phyloP scores from a whole-genome alignment of 2,888 invertebrate genomes.

The Iphiclides podalirius region DNA sequence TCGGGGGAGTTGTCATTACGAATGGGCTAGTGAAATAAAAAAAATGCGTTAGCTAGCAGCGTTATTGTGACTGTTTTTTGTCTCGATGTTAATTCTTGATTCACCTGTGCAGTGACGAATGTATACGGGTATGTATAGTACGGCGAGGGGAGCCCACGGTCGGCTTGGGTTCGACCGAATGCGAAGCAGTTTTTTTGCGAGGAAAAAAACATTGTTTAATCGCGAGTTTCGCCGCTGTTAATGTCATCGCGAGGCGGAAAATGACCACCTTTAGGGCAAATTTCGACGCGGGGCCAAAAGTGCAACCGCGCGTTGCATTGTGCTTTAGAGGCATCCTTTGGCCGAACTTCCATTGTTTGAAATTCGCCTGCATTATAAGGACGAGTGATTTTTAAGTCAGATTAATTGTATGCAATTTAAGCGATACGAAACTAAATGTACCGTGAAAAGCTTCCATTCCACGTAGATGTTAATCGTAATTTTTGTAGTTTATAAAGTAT shows the following conservation, averaged over 20 bases:
- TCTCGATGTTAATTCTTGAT: constrained; percentile 10
- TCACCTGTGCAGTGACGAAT: constrained; percentile 45
- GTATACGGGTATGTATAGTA: constrained; percentile 49
- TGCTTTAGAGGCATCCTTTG: constrained; percentile 49
- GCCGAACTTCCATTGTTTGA: constrained; percentile 30
- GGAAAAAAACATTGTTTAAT: constrained; percentile 63
- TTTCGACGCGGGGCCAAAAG: constrained; percentile 70
- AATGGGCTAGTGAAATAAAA: constrained; percentile 9
- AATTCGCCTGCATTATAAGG: constrained; percentile 62
- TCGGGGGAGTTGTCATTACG: constrained; percentile 11
- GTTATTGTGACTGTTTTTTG: constrained; percentile 20
- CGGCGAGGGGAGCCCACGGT: constrained; percentile 34
- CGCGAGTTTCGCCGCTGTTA: constrained; percentile 56
- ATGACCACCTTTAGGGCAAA: constrained; percentile 71
- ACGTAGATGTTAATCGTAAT: constrained; percentile 8
- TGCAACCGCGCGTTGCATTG: constrained; percentile 49
- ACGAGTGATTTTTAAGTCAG: constrained; percentile 49
- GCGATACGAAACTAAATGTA: constrained; percentile 14
- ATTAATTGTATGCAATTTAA: constrained; percentile 26
- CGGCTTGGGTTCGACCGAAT: constrained; percentile 41
- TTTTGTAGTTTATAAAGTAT: not conserved
- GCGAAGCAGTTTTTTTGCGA: constrained; percentile 57
- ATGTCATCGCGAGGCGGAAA: constrained; percentile 70
- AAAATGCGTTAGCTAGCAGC: constrained; percentile 6
- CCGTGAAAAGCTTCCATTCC: constrained; percentile 16